phyloP scores from a whole-genome alignment of 2,888 invertebrate species.

The Chrysomela aeneicollis region DNA sequence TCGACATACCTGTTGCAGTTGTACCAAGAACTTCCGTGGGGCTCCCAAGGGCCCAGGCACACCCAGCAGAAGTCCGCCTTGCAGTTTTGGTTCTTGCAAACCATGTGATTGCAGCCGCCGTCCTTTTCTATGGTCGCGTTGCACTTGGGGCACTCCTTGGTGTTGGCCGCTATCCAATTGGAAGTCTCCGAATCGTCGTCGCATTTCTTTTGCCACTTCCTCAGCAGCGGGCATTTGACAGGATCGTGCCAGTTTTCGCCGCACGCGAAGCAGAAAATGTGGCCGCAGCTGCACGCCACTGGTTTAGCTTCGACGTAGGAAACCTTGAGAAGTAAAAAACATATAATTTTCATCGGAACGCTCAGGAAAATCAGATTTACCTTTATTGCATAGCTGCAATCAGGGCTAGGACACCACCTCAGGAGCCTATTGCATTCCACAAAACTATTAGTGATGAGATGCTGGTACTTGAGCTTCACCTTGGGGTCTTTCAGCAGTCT shows the following conservation, averaged over 20 bases:
- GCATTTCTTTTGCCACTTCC: slow-evolving; percentile 98
- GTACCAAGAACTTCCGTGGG: slow-evolving; percentile 94
- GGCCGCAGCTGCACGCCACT: slow-evolving; percentile 93
- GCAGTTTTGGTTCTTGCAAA: slow-evolving; percentile 97
- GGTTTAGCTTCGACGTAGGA: slow-evolving; percentile 85
- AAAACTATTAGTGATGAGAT: slow-evolving; percentile 98
- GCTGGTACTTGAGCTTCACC: slow-evolving; percentile 94
- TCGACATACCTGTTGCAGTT: slow-evolving; percentile 47
- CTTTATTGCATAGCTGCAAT: slow-evolving; percentile 95
- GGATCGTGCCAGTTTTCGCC: slow-evolving; percentile 99
- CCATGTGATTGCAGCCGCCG: slow-evolving; percentile 99
- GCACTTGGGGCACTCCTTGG: slow-evolving; percentile 99
- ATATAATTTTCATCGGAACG: background rate
- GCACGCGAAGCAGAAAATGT: slow-evolving; percentile 95
- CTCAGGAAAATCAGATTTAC: slow-evolving; percentile 49
- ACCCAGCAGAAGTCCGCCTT: slow-evolving; percentile 99
- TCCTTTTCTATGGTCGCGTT: slow-evolving; percentile 96
- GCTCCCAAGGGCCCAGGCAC: slow-evolving; percentile 98
- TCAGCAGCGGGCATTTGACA: slow-evolving; percentile 90
- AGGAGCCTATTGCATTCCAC: slow-evolving; percentile 97
- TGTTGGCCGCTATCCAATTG: slow-evolving; percentile 99
- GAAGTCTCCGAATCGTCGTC: slow-evolving; percentile 99
- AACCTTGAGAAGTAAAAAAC: slow-evolving; percentile 46
- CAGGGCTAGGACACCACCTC: slow-evolving; percentile 98
- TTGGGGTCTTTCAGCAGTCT: slow-evolving; percentile 84